Percentiles rank a stretch among this genome's conserved stretches.
Evolutionary conservation across 2,797 vertebrate genomes (phyloP).

Genomic region (Uromys caudimaculatus): DNA sequence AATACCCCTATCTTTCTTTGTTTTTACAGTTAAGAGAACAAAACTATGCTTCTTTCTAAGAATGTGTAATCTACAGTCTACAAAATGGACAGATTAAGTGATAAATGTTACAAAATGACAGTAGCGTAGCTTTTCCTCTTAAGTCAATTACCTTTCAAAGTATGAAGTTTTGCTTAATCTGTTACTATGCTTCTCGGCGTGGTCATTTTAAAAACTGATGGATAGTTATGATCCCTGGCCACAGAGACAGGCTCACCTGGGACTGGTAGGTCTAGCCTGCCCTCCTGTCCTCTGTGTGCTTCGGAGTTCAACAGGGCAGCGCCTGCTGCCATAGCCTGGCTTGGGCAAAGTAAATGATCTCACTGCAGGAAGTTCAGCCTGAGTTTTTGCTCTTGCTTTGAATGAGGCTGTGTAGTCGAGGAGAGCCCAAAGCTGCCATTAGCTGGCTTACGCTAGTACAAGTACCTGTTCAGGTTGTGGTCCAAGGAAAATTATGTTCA

Average conservation of each 20-base stretch:
- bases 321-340: background rate
- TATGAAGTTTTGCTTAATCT: background rate
- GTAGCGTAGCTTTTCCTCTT: background rate
- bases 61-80: background rate
- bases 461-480: background rate
- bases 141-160: background rate
- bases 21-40: background rate
- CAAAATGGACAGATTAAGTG: too few species aligned
- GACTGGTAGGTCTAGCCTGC: background rate
- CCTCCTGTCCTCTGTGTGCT: background rate
- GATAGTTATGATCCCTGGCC: background rate
- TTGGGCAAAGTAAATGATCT: background rate
- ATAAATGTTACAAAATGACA: too few species aligned
- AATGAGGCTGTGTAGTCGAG: background rate
- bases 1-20: background rate
- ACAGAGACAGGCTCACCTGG: background rate
- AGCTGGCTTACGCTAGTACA: background rate
- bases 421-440: accelerated
- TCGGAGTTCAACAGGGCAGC: too few species aligned
- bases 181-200: background rate
- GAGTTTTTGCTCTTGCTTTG: background rate
- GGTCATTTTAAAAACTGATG: background rate
- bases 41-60: background rate
- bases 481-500: background rate
- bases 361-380: background rate